Base-by-base conservation (phyloP, 2,797 vertebrate genomes). In the Gallinago nigripennis region DNA sequence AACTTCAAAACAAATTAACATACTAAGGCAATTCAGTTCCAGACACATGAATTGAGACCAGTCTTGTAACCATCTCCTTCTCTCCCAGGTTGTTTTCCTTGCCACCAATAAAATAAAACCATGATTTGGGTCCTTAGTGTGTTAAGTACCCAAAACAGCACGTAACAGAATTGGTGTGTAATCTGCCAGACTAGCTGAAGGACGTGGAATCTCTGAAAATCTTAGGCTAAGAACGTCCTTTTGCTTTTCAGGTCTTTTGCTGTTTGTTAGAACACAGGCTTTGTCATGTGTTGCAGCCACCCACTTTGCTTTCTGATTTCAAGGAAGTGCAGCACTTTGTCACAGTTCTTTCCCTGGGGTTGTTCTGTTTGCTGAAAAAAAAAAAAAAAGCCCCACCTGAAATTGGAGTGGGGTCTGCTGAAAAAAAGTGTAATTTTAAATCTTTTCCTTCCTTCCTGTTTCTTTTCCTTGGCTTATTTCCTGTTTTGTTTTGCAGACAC, bases 401-500 rank as follows among this genome's bases (percentile, higher is more conserved):
- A 78, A 12, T 65, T 1, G 0, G 16, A 71, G 25, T 43, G 14
- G 23, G 16, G 31, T 73, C 70, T 92, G 19, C 72, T 78, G n/a
- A 11, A 57, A 79, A 60, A 64, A 58, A 9, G 5, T 6, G 2
- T 41, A 2, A 28, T 86, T 86, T n/a, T 72, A 79, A 84, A 77
- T 7, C 7, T 86, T 84, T 79, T 92, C 3, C n/a, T 65, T 71
- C 43, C 27, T 84, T 58, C 43, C 13, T 71, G 8, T 73, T 93
- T 87, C 15, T 64, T 87, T 82, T 58, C 7, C 27, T 70, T 70
- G 75, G 8, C 33, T 27, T 87, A 35, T 66, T n/a, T 64, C 39
- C 77, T 88, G 2, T 68, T 95, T 95, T 95, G 35, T 95, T 80
- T 96, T 97, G 61, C 94, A 99, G 99, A 71, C 97, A 98, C 93